phyloP scores from a whole-genome alignment of 2,113 vertebrate species.

The Atractosteus spatula region DNA sequence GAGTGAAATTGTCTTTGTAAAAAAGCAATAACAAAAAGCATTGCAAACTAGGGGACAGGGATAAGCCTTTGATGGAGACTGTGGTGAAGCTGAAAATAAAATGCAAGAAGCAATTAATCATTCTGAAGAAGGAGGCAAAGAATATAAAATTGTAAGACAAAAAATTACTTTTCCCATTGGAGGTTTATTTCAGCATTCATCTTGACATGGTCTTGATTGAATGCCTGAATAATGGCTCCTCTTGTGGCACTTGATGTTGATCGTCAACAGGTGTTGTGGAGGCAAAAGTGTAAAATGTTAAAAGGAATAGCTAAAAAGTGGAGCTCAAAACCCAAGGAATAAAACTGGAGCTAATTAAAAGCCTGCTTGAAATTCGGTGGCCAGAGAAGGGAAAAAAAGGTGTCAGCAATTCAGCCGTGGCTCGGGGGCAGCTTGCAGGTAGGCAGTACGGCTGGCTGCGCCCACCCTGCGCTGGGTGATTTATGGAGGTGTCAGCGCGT shows the following conservation, averaged over 20 bases:
- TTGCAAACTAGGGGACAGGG: too few species aligned
- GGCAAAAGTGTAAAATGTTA: background rate
- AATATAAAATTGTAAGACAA: too few species aligned
- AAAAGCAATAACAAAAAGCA: too few species aligned
- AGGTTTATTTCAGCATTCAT: too few species aligned
- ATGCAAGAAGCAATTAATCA: too few species aligned
- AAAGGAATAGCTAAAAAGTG: background rate
- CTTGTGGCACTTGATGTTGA: background rate
- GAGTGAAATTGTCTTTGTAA: too few species aligned
- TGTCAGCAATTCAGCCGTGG: constrained; percentile 39
- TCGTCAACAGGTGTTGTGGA: constrained; percentile 7
- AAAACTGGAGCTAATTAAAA: constrained; percentile 35
- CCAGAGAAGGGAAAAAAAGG: constrained; percentile 26
- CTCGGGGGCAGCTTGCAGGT: constrained; percentile 38
- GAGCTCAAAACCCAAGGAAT: constrained; percentile 4
- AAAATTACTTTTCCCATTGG: too few species aligned
- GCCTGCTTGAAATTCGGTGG: constrained; percentile 34
- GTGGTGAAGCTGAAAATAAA: too few species aligned
- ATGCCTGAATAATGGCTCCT: too few species aligned
- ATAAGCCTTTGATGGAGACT: too few species aligned
- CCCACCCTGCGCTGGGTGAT: constrained; percentile 37
- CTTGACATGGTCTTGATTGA: too few species aligned
- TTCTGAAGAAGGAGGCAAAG: too few species aligned
- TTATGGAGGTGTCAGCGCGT: constrained; percentile 53
- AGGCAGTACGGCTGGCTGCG: constrained; percentile 32